A percentile compares a stretch with the other conserved stretches of the same genome.
Conservation (phyloP, 2,113 vertebrate genomes). For the Halichoerus grypus region DNA sequence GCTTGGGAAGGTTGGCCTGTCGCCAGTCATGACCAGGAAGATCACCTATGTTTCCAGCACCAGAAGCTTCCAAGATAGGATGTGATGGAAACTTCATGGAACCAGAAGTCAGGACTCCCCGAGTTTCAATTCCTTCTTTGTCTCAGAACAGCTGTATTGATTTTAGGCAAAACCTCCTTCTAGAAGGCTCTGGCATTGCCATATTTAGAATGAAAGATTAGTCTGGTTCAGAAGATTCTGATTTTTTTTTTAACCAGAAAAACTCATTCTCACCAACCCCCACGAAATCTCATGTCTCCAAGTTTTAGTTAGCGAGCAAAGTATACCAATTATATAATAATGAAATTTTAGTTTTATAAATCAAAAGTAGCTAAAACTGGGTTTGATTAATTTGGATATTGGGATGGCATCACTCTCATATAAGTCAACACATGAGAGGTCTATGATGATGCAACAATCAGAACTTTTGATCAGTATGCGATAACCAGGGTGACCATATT, state of each 20-base stretch:
- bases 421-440: neutral
- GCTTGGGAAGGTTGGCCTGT: neutral
- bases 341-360: conserved; percentile 1
- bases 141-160: neutral
- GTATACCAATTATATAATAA: neutral
- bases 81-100: neutral
- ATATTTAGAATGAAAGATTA: neutral
- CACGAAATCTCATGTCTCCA: neutral
- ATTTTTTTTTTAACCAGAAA: neutral
- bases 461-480: neutral
- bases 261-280: neutral
- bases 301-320: neutral
- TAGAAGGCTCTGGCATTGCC: neutral
- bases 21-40: neutral
- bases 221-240: neutral
- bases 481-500: neutral
- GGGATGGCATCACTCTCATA: neutral
- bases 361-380: neutral
- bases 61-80: neutral
- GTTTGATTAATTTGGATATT: neutral
- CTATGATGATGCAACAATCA: rapidly evolving
- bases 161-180: neutral
- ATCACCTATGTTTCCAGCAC: neutral
- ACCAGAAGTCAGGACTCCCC: neutral
- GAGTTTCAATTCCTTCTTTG: neutral